Evolutionary conservation across 2,888 invertebrate genomes (phyloP).

Genomic region (Eurois occulta): DNA sequence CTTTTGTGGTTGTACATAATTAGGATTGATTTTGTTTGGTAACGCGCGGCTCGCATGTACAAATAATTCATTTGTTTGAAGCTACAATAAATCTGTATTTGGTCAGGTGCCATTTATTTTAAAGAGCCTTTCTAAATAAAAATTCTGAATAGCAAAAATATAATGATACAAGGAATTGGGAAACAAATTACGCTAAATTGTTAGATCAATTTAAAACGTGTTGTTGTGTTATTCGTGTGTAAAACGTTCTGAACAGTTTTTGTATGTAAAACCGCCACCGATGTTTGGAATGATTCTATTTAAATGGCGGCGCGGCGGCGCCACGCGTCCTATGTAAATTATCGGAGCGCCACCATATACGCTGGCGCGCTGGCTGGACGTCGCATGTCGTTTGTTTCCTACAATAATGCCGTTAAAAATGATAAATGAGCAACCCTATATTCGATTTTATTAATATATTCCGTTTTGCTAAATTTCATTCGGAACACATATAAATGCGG

Average conservation of each 20-base stretch:
- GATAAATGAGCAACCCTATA: conserved; percentile 73
- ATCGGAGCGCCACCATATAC: conserved; percentile 63
- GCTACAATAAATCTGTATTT: background rate
- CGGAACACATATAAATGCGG: background rate
- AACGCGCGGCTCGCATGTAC: background rate
- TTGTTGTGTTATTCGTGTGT: conserved; percentile 57
- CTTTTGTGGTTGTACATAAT: conserved; percentile 30
- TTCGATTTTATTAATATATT: conserved; percentile 68
- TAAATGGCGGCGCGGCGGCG: conserved; percentile 59
- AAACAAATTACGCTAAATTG: conserved; percentile 46
- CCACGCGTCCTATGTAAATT: conserved; percentile 79
- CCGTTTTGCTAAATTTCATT: conserved; percentile 46
- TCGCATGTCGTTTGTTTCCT: conserved; percentile 65
- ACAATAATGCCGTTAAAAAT: conserved; percentile 77
- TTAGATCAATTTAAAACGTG: conserved; percentile 58
- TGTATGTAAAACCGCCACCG: conserved; percentile 77
- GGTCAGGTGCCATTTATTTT: conserved; percentile 1
- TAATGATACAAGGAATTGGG: conserved; percentile 30
- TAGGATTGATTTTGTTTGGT: conserved; percentile 29
- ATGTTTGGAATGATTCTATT: conserved; percentile 79
- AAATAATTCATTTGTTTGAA: conserved; percentile 23
- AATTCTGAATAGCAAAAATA: conserved; percentile 8
- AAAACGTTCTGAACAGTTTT: conserved; percentile 67
- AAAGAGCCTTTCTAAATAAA: background rate
- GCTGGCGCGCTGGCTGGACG: conserved; percentile 63